A percentile compares a stretch with the other conserved stretches of the same genome.
Evolutionary conservation across 1,140 invertebrate species (phyloP).

Genomic region (Ostrea denselamellosa): DNA sequence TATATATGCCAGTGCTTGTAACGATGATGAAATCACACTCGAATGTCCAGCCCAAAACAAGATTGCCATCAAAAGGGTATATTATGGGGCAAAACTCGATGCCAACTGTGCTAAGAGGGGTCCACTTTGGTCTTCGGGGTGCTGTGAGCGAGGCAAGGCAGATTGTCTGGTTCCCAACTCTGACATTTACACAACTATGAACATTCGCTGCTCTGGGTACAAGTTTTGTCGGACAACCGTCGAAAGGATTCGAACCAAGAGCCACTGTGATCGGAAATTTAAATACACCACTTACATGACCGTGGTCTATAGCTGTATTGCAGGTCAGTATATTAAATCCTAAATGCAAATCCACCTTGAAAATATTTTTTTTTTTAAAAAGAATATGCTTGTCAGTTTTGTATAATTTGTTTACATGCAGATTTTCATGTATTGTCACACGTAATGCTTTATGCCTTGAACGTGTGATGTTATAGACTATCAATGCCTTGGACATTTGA

Average conservation of each 20-base stretch:
- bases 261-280: not conserved
- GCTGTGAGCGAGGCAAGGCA: slow-evolving; percentile 58
- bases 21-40: slow-evolving; percentile 54
- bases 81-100: slow-evolving; percentile 65
- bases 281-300: slow-evolving; percentile 66
- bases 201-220: slow-evolving; percentile 68
- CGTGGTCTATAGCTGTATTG: slow-evolving; percentile 69
- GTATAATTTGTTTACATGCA: no score
- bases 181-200: slow-evolving; percentile 61
- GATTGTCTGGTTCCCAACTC: slow-evolving; percentile 66
- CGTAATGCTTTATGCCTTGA: no score
- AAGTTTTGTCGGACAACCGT: slow-evolving; percentile 57
- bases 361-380: no score
- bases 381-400: no score
- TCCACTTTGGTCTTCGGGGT: slow-evolving; percentile 48
- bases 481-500: no score
- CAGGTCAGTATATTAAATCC: slow-evolving; percentile 58
- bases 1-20: slow-evolving; percentile 65
- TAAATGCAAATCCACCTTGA: not conserved
- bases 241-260: slow-evolving; percentile 50
- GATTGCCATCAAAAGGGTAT: slow-evolving; percentile 69
- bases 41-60: slow-evolving; percentile 60
- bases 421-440: no score
- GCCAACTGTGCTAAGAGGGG: slow-evolving; percentile 50
- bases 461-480: no score